Evolutionary conservation across 1,140 invertebrate genomes (phyloP), one percentile per base, ranked within the genome.

Genomic region (Drosophila elegans): DNA sequence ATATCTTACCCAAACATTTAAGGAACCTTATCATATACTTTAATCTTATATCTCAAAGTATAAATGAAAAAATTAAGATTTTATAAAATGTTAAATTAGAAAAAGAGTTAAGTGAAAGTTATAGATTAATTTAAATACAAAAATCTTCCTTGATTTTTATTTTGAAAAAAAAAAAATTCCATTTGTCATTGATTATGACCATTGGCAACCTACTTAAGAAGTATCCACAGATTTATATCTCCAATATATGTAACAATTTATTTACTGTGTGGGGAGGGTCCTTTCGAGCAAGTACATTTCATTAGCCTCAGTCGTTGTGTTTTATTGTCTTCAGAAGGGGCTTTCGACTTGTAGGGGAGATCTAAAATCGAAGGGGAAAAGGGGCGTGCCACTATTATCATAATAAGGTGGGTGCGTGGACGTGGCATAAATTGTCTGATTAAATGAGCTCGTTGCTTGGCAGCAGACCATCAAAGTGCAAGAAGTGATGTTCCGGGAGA

Each of bases 391-490:
- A 41, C 36, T 38, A 27, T 21, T 21, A 21, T 21, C 1, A 45
- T n/a, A 66, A 32, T 36, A 41, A 45, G 13, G 51, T 69, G 29
- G 25, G 34, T 9, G 34, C 34, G 66, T 54, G 68, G 81, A 81
- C 74, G 81, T 85, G 81, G 81, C 81, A 80, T 67, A 63, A 63
- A 64, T 71, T 71, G 77, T 51, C 66, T 80, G 72, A 68, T 85
- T 74, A 84, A 61, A 41, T 11, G 67, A 69, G 63, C 52, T 10
- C 34, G 49, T 69, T 46, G 25, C 49, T 41, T 34, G 41, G 63
- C 63, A 69, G 55, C 49, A 4, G 62, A 27, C 42, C 49, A 68
- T 55, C 36, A 55, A 46, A 55, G 49, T 46, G n/a, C 42, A n/a
- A 3, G 3, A 11, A 51, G 29, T 21, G 12, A 1, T 4, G 36